phyloP scores from a whole-genome alignment of 2,113 vertebrate genomes.

The Ciconia stormi region DNA sequence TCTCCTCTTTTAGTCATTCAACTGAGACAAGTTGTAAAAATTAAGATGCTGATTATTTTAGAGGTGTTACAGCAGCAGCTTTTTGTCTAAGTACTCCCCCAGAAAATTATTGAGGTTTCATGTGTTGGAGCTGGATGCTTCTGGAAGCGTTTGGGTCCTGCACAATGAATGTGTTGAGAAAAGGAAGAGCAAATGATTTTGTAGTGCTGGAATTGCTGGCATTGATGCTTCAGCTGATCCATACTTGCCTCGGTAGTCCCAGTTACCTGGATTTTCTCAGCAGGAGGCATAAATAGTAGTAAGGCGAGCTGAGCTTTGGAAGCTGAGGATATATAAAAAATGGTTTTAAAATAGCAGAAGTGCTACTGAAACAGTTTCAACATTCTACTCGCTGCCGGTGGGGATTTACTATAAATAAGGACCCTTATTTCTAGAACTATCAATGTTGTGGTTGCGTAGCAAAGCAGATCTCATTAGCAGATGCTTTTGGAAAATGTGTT shows the following conservation, averaged over 20 bases:
- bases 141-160: not conserved
- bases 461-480: not conserved
- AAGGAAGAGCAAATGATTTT: not conserved
- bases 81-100: not conserved
- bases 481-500: not conserved
- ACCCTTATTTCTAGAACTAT: not conserved
- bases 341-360: not conserved
- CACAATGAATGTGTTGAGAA: accelerated
- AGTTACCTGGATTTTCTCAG: not conserved
- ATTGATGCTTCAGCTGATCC: not conserved
- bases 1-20: not conserved
- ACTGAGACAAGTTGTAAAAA: not conserved
- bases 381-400: accelerated
- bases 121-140: not conserved
- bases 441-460: not conserved
- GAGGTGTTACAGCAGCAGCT: not conserved
- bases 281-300: not conserved
- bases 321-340: not conserved
- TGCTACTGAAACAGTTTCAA: not conserved
- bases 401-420: not conserved
- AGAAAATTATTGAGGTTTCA: not conserved
- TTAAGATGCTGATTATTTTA: not conserved
- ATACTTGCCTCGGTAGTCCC: not conserved
- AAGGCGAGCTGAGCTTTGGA: not conserved
- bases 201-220: not conserved